Percentiles rank a stretch among this genome's conserved stretches.
Evolutionary conservation across 2,888 invertebrate genomes (phyloP).

Genomic region (Eupithecia subumbrata): DNA sequence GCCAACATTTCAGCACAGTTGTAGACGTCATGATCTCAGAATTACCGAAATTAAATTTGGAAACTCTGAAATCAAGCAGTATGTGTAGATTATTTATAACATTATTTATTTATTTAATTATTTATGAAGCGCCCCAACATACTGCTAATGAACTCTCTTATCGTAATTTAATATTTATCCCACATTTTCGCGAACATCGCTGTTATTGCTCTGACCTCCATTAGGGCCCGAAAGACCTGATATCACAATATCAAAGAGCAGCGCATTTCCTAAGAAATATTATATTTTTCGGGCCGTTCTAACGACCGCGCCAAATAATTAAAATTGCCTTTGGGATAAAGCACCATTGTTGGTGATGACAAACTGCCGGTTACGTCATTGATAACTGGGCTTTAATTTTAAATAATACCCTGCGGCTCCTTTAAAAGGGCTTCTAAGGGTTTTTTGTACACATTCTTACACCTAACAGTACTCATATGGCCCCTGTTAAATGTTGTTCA

Average conservation of each 20-base stretch:
- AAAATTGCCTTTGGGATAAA: slow-evolving; percentile 19
- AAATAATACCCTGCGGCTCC: not conserved
- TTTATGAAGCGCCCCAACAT: not conserved
- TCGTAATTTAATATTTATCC: slow-evolving; percentile 14
- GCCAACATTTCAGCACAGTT: too few species aligned
- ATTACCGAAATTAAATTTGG: not conserved
- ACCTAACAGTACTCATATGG: too few species aligned
- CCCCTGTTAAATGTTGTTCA: too few species aligned
- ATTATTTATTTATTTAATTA: not conserved
- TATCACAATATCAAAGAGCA: slow-evolving; percentile 8
- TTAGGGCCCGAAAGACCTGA: slow-evolving; percentile 15
- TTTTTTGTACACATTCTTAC: not conserved
- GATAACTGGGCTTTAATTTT: not conserved
- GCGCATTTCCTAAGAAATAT: slow-evolving; percentile 13
- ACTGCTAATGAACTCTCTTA: slow-evolving; percentile 12
- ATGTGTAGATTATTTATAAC: not conserved
- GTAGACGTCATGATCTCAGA: too few species aligned
- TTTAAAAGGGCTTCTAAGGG: not conserved
- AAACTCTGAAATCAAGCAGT: not conserved
- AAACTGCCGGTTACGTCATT: slow-evolving; percentile 10
- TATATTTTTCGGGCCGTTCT: slow-evolving; percentile 9
- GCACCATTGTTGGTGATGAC: slow-evolving; percentile 14
- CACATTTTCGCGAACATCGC: not conserved
- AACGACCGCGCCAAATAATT: slow-evolving; percentile 23
- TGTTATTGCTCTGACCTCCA: slow-evolving; percentile 24